phyloP scores from a whole-genome alignment of 2,113 vertebrate genomes.

The Panthera tigris region DNA sequence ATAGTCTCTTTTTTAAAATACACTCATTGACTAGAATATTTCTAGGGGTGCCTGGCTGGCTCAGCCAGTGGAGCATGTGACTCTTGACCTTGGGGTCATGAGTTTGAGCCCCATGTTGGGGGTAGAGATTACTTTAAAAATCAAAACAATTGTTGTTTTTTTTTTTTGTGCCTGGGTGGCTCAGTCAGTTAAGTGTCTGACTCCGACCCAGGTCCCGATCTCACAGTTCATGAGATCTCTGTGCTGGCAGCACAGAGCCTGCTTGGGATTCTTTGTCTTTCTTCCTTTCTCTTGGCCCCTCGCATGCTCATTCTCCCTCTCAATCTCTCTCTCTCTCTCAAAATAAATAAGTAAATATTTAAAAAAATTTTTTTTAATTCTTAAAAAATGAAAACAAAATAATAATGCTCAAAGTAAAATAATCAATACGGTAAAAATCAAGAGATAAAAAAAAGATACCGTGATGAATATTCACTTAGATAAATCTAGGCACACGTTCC shows the following conservation, averaged over 20 bases:
- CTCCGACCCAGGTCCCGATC: background rate
- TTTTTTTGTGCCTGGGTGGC: too few species aligned
- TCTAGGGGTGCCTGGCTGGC: too few species aligned
- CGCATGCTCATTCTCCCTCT: too few species aligned
- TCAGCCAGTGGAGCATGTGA: background rate
- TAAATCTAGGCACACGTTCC: background rate
- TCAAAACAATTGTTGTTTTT: too few species aligned
- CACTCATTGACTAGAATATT: too few species aligned
- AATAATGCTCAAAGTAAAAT: background rate
- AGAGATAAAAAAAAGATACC: background rate
- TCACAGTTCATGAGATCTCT: too few species aligned
- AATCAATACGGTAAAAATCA: background rate
- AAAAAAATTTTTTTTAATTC: background rate
- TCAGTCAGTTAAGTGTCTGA: background rate
- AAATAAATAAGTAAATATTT: background rate
- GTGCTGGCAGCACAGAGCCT: background rate
- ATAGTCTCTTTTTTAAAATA: too few species aligned
- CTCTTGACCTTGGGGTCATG: background rate
- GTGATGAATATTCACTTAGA: background rate
- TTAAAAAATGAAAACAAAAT: too few species aligned
- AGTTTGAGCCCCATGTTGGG: background rate
- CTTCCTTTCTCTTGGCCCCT: background rate
- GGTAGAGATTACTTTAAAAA: too few species aligned
- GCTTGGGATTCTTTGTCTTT: background rate
- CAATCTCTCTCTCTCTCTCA: background rate